Percentiles rank a stretch among this genome's conserved stretches.
Conservation (phyloP, 1,140 invertebrate genomes). For the Meteorus sp. region DNA sequence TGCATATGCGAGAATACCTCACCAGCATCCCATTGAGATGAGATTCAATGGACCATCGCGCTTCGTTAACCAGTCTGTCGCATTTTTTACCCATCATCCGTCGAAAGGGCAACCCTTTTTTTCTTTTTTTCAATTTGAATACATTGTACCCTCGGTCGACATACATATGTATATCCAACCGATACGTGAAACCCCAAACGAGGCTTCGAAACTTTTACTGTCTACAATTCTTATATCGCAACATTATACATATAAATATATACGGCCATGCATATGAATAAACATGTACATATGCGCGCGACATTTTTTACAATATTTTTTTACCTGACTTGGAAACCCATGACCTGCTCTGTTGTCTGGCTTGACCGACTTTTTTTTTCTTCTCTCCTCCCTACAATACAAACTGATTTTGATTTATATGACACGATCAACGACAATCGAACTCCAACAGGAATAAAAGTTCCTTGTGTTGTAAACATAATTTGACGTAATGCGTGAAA, state of each 20-base stretch:
- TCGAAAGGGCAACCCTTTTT: conserved; percentile 52
- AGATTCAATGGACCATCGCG: conserved; percentile 58
- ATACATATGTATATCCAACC: conserved; percentile 60
- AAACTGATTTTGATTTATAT: conserved; percentile 60
- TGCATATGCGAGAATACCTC: conserved; percentile 33
- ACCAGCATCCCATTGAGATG: conserved; percentile 56
- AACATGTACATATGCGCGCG: conserved; percentile 12
- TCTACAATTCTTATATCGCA: no score
- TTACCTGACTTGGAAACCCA: conserved; percentile 41
- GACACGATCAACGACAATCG: conserved; percentile 54
- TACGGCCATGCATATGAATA: conserved; percentile 14
- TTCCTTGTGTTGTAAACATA: background rate
- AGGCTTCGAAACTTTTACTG: conserved; percentile 21
- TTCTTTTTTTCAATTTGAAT: conserved; percentile 56
- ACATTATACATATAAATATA: conserved; percentile 14
- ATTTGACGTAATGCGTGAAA: no score
- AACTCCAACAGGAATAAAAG: conserved; percentile 32
- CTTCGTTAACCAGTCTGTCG: conserved; percentile 62
- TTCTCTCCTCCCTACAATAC: conserved; percentile 44
- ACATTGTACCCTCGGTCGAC: conserved; percentile 56
- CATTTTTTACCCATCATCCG: conserved; percentile 50
- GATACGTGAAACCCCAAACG: conserved; percentile 43
- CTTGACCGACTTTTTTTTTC: conserved; percentile 56
- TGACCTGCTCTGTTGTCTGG: conserved; percentile 46
- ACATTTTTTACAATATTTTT: conserved; percentile 32